These are phyloP conservation scores for Cataglyphis albicans DNA, from an alignment of 2,888 invertebrate species.

Conservation along the genomic window DNA sequence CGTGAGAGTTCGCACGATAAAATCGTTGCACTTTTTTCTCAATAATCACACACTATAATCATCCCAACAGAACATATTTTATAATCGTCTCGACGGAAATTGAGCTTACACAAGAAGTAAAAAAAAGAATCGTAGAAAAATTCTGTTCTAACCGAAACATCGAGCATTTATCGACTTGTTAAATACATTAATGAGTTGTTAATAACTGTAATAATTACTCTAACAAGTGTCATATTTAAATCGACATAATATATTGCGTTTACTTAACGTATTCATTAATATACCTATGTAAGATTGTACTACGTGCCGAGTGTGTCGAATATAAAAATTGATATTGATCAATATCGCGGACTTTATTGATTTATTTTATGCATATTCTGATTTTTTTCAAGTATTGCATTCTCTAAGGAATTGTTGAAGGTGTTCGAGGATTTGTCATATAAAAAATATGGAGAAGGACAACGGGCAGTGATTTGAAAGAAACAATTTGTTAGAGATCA, in stretches of 20 bases:
- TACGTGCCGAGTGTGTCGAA: not conserved
- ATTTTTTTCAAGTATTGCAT: not conserved
- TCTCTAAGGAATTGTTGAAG: not conserved
- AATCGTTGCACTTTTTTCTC: not conserved
- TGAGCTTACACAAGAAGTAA: not conserved
- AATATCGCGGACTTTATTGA: not conserved
- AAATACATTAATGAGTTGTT: not conserved
- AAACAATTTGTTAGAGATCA: not conserved
- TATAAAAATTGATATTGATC: not conserved
- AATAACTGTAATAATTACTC: not conserved
- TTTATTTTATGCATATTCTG: not conserved
- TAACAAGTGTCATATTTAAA: not conserved
- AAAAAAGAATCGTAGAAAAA: not conserved
- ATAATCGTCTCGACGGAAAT: not conserved
- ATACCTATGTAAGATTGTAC: not conserved
- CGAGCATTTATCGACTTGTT: not conserved
- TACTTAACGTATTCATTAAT: not conserved
- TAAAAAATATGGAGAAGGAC: not conserved
- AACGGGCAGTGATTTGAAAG: not conserved
- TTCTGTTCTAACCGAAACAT: not conserved
- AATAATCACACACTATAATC: not conserved
- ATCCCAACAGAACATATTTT: not conserved
- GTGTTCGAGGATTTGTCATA: not conserved
- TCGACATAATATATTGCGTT: not conserved
- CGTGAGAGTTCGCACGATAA: constrained; percentile 27